Conservation (phyloP, 2,113 vertebrate species). For the Scartelaos histophorus region DNA sequence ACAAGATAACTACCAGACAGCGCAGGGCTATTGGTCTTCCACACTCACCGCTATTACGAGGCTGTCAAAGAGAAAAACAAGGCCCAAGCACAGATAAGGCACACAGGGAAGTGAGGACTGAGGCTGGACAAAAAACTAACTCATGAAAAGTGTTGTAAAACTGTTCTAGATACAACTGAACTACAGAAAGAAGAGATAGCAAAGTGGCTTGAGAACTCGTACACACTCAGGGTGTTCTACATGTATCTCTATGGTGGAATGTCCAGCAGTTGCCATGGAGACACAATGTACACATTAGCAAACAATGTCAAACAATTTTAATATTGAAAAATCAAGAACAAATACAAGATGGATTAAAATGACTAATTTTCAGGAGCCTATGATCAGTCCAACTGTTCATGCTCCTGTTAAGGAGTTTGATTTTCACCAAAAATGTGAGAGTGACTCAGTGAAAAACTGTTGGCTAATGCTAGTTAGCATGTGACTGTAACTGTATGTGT, state of each 20-base stretch:
- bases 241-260: no score
- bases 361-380: neutral
- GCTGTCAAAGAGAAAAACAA: constrained; percentile 38
- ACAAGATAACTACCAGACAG: constrained; percentile 53
- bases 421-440: no score
- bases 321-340: no score
- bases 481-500: no score
- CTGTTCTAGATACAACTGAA: neutral
- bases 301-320: no score
- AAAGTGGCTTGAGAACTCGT: neutral
- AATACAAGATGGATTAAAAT: no score
- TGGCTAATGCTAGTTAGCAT: no score
- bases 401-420: no score
- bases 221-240: no score
- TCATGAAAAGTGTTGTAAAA: neutral
- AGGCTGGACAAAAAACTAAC: neutral
- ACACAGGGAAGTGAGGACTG: constrained; percentile 24
- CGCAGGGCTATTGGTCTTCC: constrained; percentile 25
- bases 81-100: constrained; percentile 21
- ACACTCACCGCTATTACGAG: constrained; percentile 26
- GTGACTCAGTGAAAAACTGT: no score
- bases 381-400: neutral
- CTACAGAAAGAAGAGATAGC: neutral
- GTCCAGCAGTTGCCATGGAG: no score
- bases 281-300: no score